A percentile compares a stretch with the other conserved stretches of the same genome.
These are phyloP conservation scores for Puntigrus tetrazona DNA, from an alignment of 2,113 vertebrate species.

Conservation along the genomic window DNA sequence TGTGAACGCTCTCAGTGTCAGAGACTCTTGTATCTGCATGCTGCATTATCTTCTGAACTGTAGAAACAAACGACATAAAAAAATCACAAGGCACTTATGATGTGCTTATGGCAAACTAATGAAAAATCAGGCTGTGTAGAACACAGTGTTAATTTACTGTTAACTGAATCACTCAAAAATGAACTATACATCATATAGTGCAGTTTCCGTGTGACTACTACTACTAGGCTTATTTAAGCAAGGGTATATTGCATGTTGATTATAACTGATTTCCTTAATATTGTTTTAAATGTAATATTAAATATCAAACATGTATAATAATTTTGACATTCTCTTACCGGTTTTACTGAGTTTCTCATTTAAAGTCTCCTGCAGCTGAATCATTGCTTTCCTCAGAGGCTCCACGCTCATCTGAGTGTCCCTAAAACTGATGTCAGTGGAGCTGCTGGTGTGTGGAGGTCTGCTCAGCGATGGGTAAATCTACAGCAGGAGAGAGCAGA, in stretches of 20 bases:
- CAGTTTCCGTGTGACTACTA: no score
- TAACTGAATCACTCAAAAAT: no score
- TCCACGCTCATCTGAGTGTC: neutral
- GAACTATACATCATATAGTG: no score
- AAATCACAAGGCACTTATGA: neutral
- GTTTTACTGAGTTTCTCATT: neutral
- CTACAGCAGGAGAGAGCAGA: slow-evolving; percentile 9
- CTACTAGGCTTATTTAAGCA: no score
- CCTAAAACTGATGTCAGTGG: neutral
- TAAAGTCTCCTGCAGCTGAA: neutral
- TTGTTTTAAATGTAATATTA: no score
- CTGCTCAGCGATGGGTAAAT: neutral
- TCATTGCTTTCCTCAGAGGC: neutral
- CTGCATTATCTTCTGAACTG: neutral
- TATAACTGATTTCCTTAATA: no score
- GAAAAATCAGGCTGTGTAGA: no score
- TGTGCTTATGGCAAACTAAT: neutral
- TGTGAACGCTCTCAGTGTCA: neutral
- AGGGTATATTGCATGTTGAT: no score
- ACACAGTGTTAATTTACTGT: no score
- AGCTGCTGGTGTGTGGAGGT: neutral
- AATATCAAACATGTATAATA: no score
- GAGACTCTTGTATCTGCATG: neutral
- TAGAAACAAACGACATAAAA: neutral
- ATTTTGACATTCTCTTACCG: no score